Evolutionary conservation across 2,797 vertebrate species (phyloP), one percentile per base, ranked within the genome.

Genomic region (Rhyacichthys aspro): DNA sequence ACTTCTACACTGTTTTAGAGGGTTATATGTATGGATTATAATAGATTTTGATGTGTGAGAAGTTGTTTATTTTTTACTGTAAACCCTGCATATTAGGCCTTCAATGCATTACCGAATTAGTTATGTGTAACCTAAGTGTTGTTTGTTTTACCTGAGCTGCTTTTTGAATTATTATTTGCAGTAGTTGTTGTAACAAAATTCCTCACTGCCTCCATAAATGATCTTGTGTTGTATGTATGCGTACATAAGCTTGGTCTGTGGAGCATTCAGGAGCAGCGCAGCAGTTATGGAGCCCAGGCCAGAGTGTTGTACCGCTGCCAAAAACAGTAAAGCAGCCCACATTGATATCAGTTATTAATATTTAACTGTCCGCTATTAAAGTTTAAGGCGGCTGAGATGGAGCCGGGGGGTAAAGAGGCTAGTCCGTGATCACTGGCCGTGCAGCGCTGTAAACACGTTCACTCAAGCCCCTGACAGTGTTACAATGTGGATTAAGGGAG

Each of bases 281-380:
- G 83, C 68, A 81, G 84, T 83, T 88, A 78, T 75, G 61, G 80
- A 79, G 86, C 85, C 82, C 82, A 77, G 75, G 75, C 67, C 4
- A 3, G 66, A 50, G 73, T 78, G 75, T 81, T 91, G 89, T 83
- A 87, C 79, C 62, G 55, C 69, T 72, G 90, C 90, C 90, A 93
- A 89, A 90, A 89, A 86, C 90, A 83, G 85, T 90, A 86, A 91
- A 89, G 75, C 80, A 82, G 84, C 82, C 86, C 86, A 83, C 78
- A 76, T 85, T 90, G 89, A 92, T 91, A 89, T 86, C 81, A 89
- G 86, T 92, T 93, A 92, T 92, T 91, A 92, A 92, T 92, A 92
- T 92, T 93, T 92, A 90, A 93, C 86, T 82, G 86, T 81, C 86
- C 77, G 69, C 85, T 84, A 86, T 90, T 89, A 91, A 90, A 91